Conservation (phyloP, 1,140 invertebrate genomes). For the Cydia splendana region DNA sequence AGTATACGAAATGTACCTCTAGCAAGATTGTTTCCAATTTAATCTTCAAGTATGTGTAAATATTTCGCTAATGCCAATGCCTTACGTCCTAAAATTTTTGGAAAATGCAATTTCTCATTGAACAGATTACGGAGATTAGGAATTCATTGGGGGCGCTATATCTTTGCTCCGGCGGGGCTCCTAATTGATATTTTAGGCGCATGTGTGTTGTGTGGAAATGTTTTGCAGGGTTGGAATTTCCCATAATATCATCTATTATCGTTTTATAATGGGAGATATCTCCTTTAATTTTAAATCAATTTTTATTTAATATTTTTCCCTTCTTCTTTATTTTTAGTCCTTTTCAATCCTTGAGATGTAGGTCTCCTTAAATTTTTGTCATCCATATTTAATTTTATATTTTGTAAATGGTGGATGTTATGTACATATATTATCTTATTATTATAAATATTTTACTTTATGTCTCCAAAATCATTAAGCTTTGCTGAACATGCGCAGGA, state of each 20-base stretch:
- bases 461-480: too few species aligned
- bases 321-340: too few species aligned
- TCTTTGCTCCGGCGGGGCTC: slow-evolving; percentile 46
- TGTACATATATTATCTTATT: too few species aligned
- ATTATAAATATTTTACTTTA: too few species aligned
- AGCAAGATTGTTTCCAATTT: too few species aligned
- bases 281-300: neutral
- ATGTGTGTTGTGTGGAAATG: slow-evolving; percentile 19
- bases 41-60: too few species aligned
- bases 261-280: neutral
- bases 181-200: slow-evolving; percentile 34
- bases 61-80: neutral
- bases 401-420: neutral
- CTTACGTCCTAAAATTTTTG: slow-evolving; percentile 48
- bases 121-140: slow-evolving; percentile 77
- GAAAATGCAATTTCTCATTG: slow-evolving; percentile 76
- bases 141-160: slow-evolving; percentile 76
- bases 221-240: slow-evolving; percentile 12
- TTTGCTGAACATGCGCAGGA: too few species aligned
- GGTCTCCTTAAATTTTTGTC: too few species aligned
- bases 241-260: neutral
- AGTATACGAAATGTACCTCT: too few species aligned
- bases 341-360: too few species aligned
- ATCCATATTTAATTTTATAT: neutral
- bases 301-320: neutral